Evolutionary conservation across 2,113 vertebrate genomes (phyloP).

Genomic region (Oriolus oriolus): DNA sequence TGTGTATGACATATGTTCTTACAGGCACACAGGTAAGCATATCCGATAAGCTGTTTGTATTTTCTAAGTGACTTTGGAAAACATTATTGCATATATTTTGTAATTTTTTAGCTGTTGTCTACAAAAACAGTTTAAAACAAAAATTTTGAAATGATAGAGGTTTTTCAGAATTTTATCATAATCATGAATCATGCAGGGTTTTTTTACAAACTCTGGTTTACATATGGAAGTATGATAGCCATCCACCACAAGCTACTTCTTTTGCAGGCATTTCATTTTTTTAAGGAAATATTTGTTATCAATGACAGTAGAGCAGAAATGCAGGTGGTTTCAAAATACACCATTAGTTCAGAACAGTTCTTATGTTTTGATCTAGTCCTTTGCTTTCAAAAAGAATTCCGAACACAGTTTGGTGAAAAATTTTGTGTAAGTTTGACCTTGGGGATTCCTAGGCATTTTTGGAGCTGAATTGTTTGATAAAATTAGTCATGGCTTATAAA

Average conservation of each 20-base stretch:
- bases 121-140: background rate
- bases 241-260: background rate
- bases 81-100: background rate
- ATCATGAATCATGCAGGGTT: background rate
- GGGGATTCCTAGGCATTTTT: background rate
- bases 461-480: background rate
- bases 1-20: background rate
- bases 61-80: background rate
- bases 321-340: background rate
- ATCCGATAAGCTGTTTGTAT: background rate
- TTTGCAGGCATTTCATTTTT: background rate
- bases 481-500: background rate
- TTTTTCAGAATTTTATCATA: background rate
- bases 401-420: background rate
- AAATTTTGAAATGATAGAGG: background rate
- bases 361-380: background rate
- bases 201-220: background rate
- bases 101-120: background rate
- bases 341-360: background rate
- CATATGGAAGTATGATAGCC: background rate
- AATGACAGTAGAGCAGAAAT: background rate
- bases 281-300: background rate
- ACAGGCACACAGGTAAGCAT: background rate
- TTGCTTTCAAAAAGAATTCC: background rate
- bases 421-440: background rate